Percentiles rank a stretch among this genome's conserved stretches.
Conservation (phyloP, 2,797 vertebrate species). For the Austrolebias charrua region DNA sequence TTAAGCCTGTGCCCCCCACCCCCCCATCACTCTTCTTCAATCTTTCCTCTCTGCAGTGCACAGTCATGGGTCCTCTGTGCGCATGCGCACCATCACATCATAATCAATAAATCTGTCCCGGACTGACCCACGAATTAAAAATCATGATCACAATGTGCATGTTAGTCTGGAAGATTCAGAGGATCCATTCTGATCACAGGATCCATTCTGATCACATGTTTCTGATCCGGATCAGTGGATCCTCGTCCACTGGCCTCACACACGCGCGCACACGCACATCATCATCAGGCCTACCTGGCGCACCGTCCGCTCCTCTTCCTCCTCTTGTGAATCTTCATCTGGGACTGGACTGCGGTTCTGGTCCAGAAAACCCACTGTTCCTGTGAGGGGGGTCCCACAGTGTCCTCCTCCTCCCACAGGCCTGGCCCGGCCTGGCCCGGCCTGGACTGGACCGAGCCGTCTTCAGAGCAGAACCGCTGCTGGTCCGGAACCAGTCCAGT, state of each 20-base stretch:
- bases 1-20: too few species aligned
- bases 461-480: slow-evolving; percentile 12
- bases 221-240: neutral
- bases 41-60: slow-evolving; percentile 67
- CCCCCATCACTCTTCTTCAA: slow-evolving; percentile 4
- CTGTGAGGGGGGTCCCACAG: slow-evolving; percentile 42
- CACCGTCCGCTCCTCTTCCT: slow-evolving; percentile 79
- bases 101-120: slow-evolving; percentile 64
- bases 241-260: neutral
- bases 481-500: slow-evolving; percentile 8
- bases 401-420: slow-evolving; percentile 24
- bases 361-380: slow-evolving; percentile 67
- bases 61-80: slow-evolving; percentile 67
- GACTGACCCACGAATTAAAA: slow-evolving; percentile 40
- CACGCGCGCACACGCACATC: neutral
- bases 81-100: slow-evolving; percentile 64
- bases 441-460: slow-evolving; percentile 4
- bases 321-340: slow-evolving; percentile 83
- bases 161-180: neutral
- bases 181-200: neutral
- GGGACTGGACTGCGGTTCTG: slow-evolving; percentile 65
- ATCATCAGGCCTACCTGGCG: slow-evolving; percentile 74
- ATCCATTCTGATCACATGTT: neutral
- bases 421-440: slow-evolving; percentile 13
- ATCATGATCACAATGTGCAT: neutral